These are phyloP conservation scores for Lypha dubia DNA, from an alignment of 2,888 invertebrate genomes.

Conservation along the genomic window DNA sequence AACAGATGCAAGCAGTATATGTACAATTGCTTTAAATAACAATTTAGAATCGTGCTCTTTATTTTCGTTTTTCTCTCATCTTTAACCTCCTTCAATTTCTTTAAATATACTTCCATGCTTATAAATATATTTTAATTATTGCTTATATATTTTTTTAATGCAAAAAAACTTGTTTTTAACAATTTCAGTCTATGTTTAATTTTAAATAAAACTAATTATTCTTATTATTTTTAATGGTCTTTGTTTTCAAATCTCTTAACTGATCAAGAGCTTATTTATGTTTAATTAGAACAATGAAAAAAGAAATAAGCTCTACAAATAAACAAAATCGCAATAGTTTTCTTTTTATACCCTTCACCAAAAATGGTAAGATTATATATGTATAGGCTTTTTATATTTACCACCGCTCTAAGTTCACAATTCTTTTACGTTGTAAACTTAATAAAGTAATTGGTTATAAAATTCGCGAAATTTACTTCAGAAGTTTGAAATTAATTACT, in stretches of 20 bases:
- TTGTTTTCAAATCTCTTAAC: conserved; percentile 27
- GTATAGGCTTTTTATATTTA: too few relatives aligned
- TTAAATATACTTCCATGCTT: conserved; percentile 46
- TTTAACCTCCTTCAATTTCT: conserved; percentile 16
- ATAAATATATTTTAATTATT: conserved; percentile 61
- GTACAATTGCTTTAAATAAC: conserved; percentile 31
- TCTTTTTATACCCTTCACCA: conserved; percentile 17
- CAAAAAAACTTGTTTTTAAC: conserved; percentile 45
- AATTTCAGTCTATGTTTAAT: conserved; percentile 55
- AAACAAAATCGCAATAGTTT: conserved; percentile 57
- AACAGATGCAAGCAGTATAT: background rate
- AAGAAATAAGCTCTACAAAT: conserved; percentile 40
- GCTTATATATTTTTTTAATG: conserved; percentile 46
- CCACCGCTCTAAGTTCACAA: too few relatives aligned
- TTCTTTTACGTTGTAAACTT: too few relatives aligned
- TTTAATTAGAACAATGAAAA: background rate
- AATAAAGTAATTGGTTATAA: too few relatives aligned
- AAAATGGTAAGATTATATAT: too few relatives aligned
- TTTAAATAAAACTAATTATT: conserved; percentile 63
- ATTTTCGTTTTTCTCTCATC: background rate
- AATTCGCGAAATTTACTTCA: too few relatives aligned
- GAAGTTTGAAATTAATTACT: too few relatives aligned
- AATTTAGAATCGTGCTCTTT: conserved; percentile 45
- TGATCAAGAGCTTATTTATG: conserved; percentile 19
- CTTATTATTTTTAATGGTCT: conserved; percentile 30